Base-by-base conservation (phyloP, 2,888 invertebrate genomes). In the Drosophila birchii region DNA sequence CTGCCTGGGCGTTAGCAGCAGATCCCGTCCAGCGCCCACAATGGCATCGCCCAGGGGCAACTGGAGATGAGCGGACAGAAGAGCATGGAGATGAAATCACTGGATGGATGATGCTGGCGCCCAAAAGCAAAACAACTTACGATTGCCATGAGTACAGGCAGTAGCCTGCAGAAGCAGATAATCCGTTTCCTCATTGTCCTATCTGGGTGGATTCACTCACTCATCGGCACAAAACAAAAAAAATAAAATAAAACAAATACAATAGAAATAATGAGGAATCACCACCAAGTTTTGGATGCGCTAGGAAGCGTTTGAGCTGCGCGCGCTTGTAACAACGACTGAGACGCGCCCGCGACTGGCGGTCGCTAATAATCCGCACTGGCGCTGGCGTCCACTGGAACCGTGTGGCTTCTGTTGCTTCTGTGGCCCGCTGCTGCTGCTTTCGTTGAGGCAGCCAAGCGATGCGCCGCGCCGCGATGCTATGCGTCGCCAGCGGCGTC, bases 1-100 rank as follows among this genome's bases (percentile, higher is more conserved):
- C 61, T 87, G 85, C 63, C 90, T 90, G 32, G 92, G 92, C 12
- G 92, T 92, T 64, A 93, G 73, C 57, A 92, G 80, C 54, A 93
- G 78, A 82, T 93, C 92, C 49, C 92, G 88, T 39, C 91, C 79
- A 34, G 70, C 41, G n/a, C 64, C 91, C 43, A 89, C 83, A 72
- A 90, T 89, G 57, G 79, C 80, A 23, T 60, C 36, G 47, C 70
- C 66, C 57, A 47, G 43, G 45, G 75, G 77, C 55, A 80, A 41
- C 82, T 82, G 58, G 14, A 72, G 71, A 20, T 29, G n/a, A 3
- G 8, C 23, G 9, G 9, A 4, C 9, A 38, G 16, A 38, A 38
- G 16, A 38, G 7, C 38, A 7, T 38, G 38, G 16, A 18, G 16
- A 12, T 14, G 49, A 41, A 36, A 6, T 4, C 11, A 0, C 36